Evolutionary conservation across 1,140 invertebrate species (phyloP), one percentile per base, ranked within the genome.

Genomic region (Drosophila hydei): DNA sequence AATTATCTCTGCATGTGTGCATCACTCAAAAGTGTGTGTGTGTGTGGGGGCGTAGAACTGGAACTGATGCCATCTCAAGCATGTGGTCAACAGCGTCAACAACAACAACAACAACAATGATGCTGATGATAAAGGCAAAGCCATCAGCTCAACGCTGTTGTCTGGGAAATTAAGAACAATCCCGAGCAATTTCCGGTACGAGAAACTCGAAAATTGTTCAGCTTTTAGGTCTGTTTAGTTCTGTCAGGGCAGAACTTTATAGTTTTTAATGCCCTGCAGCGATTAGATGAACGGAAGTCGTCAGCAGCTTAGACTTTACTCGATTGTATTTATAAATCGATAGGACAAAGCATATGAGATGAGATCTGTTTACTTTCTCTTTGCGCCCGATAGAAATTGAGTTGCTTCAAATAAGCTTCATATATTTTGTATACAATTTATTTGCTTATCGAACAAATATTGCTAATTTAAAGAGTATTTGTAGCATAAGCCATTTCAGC

Each of bases 141-240:
- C 63, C 63, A 45, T 61, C 68, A 56, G 48, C 71, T 72, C 68
- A 67, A 70, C 68, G 52, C 79, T 77, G 75, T 88, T 88, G 83
- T 73, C 78, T 88, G 83, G 83, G 59, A 88, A 87, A 87, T 88
- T 87, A 88, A 88, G 83, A 87, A 87, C 83, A 87, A 87, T 88
- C 71, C 83, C 71, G 58, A 88, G 83, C 83, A 88, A 88, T 87
- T 87, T 88, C 83, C 83, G 83, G 77, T 80, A 79, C 76, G 76
- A 85, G 55, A 60, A 85, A 74, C 77, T 85, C 80, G 67, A 85
- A 83, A 85, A 74, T 77, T 85, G 79, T 73, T 55, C 69, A 80
- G 73, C 78, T 88, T 80, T 68, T 50, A 52, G 59, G 38, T 72
- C 47, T 61, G 61, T 51, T 56, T 63, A 51, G 43, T 43, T 48